These are phyloP conservation scores for Gonatopus flavifemur DNA, from an alignment of 1,140 invertebrate species.

Conservation along the genomic window DNA sequence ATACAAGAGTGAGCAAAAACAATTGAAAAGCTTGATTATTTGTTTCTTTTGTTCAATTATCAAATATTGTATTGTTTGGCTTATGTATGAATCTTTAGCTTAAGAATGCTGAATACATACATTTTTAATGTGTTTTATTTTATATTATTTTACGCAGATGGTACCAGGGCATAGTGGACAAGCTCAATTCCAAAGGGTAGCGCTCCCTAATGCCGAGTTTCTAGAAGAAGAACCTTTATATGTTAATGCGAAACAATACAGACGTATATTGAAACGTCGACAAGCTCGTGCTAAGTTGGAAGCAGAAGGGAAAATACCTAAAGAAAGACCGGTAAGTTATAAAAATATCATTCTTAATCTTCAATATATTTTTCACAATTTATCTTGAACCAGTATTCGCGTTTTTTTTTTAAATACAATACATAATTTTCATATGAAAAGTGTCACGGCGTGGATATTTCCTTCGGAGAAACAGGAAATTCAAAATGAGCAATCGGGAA, in stretches of 20 bases:
- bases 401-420: slow-evolving; percentile 2
- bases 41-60: too few relatives aligned
- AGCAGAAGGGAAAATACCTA: slow-evolving; percentile 92
- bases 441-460: too few relatives aligned
- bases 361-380: slow-evolving; percentile 8
- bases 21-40: too few relatives aligned
- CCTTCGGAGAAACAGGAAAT: too few relatives aligned
- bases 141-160: slow-evolving; percentile 56
- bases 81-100: too few relatives aligned
- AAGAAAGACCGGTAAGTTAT: slow-evolving; percentile 90
- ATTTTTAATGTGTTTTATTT: background rate
- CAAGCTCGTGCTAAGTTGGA: slow-evolving; percentile 90
- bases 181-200: slow-evolving; percentile 66
- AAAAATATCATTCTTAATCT: slow-evolving; percentile 40
- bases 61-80: too few relatives aligned
- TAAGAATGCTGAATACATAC: too few relatives aligned
- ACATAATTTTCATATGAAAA: background rate
- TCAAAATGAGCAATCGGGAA: too few relatives aligned
- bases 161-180: slow-evolving; percentile 64
- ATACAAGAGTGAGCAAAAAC: too few relatives aligned
- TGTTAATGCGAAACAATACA: slow-evolving; percentile 98
- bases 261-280: slow-evolving; percentile 85
- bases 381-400: slow-evolving; percentile 2
- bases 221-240: slow-evolving; percentile 93
- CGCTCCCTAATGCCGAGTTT: slow-evolving; percentile 69